Percentiles rank a stretch among this genome's conserved stretches.
Conservation (phyloP, 2,113 vertebrate genomes). For the Pyrgilauda ruficollis region DNA sequence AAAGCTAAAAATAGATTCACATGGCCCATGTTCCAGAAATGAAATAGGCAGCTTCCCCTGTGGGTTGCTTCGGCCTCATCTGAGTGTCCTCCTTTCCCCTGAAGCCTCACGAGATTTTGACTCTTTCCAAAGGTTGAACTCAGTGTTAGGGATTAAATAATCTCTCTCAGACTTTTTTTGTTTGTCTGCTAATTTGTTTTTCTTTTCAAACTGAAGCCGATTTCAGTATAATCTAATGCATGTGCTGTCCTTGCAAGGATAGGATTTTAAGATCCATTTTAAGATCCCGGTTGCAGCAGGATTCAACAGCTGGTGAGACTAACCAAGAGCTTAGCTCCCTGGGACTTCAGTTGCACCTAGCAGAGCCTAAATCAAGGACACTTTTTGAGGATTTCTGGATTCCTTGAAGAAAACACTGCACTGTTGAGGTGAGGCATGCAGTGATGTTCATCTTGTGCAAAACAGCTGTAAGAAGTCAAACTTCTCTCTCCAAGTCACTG, state of each 20-base stretch:
- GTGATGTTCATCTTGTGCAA: neutral
- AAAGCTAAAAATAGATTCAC: conserved; percentile 38
- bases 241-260: rapidly evolving
- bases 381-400: neutral
- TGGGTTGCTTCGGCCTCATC: neutral
- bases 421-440: neutral
- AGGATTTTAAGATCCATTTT: neutral
- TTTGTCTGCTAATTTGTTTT: neutral
- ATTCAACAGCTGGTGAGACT: neutral
- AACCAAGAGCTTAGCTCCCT: neutral
- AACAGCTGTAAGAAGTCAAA: neutral
- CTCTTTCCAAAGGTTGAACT: neutral
- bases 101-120: neutral
- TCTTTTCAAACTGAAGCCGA: neutral
- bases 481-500: neutral
- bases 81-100: conserved; percentile 26
- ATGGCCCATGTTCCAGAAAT: conserved; percentile 31
- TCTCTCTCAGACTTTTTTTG: neutral
- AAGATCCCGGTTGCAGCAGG: neutral
- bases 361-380: neutral
- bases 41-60: conserved; percentile 32
- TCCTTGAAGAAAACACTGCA: neutral
- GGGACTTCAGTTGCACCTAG: neutral
- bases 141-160: neutral
- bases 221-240: neutral